Conservation (phyloP, 2,113 vertebrate genomes). For the Rhea americana region DNA sequence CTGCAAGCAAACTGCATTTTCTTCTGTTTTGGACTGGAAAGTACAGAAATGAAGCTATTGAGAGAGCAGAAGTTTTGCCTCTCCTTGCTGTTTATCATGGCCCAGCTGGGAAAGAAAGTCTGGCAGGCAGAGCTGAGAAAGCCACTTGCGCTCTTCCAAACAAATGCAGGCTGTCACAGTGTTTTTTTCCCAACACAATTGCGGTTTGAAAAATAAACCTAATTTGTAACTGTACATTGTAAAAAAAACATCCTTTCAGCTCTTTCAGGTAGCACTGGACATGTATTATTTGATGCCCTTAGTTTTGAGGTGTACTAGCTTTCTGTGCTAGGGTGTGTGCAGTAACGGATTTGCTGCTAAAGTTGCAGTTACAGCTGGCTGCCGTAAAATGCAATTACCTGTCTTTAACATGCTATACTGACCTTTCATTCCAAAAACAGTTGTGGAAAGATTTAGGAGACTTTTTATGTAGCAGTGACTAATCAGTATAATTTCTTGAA, state of each 20-base stretch:
- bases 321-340: constrained; percentile 83
- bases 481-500: neutral
- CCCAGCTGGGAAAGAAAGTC: neutral
- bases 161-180: neutral
- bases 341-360: constrained; percentile 85
- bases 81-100: neutral
- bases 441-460: neutral
- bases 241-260: constrained; percentile 85
- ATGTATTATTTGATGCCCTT: constrained; percentile 87
- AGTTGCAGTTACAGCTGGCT: constrained; percentile 82
- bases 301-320: constrained; percentile 78
- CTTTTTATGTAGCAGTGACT: neutral
- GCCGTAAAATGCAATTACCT: constrained; percentile 43
- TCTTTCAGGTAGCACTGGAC: constrained; percentile 60
- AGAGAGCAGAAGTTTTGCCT: neutral
- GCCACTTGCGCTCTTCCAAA: neutral
- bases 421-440: neutral
- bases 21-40: neutral
- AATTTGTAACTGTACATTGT: constrained; percentile 82
- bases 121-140: neutral
- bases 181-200: neutral
- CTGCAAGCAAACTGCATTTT: neutral
- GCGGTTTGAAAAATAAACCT: constrained; percentile 77
- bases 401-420: neutral
- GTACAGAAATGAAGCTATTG: neutral